Percentiles rank a stretch among this genome's conserved stretches.
phyloP scores from a whole-genome alignment of 2,113 vertebrate species.

The Nymphicus hollandicus region DNA sequence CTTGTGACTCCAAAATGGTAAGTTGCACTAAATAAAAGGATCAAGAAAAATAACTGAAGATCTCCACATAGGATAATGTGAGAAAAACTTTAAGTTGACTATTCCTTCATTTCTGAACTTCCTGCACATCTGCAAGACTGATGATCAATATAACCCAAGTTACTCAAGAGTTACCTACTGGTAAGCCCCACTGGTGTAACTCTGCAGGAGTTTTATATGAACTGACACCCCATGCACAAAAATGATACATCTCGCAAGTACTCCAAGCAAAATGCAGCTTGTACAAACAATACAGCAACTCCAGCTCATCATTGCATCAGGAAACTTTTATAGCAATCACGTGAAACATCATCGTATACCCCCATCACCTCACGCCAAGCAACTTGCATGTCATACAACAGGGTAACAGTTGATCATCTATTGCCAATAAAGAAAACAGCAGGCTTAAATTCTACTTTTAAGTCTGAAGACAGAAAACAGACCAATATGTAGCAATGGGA shows the following conservation, averaged over 20 bases:
- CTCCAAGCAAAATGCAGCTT: neutral
- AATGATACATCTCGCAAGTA: too few species aligned
- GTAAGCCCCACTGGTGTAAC: neutral
- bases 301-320: neutral
- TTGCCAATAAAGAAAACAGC: neutral
- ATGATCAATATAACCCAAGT: neutral
- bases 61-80: too few species aligned
- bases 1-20: too few species aligned
- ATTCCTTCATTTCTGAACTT: neutral
- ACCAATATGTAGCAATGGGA: neutral
- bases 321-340: neutral
- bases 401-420: neutral
- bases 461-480: neutral
- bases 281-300: neutral
- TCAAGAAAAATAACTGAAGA: neutral
- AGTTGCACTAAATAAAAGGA: fast-evolving
- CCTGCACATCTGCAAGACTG: too few species aligned
- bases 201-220: neutral
- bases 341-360: fast-evolving
- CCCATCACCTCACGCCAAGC: neutral
- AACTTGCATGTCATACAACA: neutral
- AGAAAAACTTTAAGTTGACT: neutral
- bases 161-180: neutral
- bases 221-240: too few species aligned
- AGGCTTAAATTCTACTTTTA: neutral